Percentiles rank a stretch among this genome's conserved stretches.
phyloP scores from a whole-genome alignment of 2,888 invertebrate species.

The Melipona bicolor region DNA sequence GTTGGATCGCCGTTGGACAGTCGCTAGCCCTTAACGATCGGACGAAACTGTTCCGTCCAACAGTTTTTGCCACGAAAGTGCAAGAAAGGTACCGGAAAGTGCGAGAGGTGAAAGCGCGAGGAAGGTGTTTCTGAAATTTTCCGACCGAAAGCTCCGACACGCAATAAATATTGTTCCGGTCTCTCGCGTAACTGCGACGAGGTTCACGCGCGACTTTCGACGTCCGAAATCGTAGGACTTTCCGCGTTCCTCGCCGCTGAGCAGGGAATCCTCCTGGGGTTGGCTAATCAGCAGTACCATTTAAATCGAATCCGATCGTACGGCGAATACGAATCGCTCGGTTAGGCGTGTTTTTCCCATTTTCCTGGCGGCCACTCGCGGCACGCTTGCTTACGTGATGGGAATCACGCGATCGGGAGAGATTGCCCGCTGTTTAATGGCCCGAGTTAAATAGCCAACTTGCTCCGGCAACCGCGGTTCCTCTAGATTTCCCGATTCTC shows the following conservation, averaged over 20 bases:
- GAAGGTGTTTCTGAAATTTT: conserved; percentile 1
- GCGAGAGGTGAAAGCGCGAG: conserved; percentile 43
- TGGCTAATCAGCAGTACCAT: conserved; percentile 31
- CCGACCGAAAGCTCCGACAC: not conserved
- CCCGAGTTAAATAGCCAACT: conserved; percentile 16
- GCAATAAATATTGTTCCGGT: too few relatives aligned
- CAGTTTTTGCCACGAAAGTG: not conserved
- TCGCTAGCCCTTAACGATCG: not conserved
- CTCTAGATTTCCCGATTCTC: not conserved
- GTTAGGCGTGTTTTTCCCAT: conserved; percentile 22
- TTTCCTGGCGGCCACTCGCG: conserved; percentile 30
- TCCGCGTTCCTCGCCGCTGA: conserved; percentile 9
- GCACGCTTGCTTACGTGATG: conserved; percentile 37
- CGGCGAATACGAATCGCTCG: conserved; percentile 38
- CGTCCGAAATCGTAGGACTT: not conserved
- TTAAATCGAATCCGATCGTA: conserved; percentile 29
- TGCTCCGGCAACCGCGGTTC: not conserved
- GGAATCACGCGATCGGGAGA: conserved; percentile 27
- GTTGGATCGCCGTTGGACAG: not conserved
- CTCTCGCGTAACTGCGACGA: not conserved
- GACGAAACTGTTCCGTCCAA: not conserved
- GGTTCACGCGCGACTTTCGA: conserved; percentile 1
- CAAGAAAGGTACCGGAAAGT: not conserved
- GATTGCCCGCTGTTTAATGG: not conserved
- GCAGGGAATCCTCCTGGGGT: not conserved